Conservation (phyloP, 2,888 invertebrate species). For the Sinhomidia bicolor region DNA sequence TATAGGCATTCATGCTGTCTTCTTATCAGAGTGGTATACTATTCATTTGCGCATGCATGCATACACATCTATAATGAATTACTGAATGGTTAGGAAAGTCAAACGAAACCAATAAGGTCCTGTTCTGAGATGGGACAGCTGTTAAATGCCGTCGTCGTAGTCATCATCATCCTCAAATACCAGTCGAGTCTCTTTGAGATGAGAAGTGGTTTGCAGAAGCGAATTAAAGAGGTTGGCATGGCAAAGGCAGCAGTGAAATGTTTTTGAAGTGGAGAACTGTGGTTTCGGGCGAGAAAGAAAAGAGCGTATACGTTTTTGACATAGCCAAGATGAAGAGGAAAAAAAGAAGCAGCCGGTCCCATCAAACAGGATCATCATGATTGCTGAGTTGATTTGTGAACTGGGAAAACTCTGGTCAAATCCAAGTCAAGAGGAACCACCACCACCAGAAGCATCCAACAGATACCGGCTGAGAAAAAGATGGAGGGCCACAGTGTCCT, state of each 20-base stretch:
- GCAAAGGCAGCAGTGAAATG: constrained; percentile 1
- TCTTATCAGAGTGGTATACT: not conserved
- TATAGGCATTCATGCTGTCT: too few species aligned
- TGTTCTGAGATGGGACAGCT: constrained; percentile 72
- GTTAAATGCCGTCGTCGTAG: constrained; percentile 52
- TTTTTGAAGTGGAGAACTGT: constrained; percentile 22
- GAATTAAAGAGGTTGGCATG: not conserved
- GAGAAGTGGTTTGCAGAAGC: constrained; percentile 44
- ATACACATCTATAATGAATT: constrained; percentile 36
- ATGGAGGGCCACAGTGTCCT: constrained; percentile 3
- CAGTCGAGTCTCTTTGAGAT: constrained; percentile 49
- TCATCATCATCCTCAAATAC: constrained; percentile 49
- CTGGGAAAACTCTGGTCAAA: constrained; percentile 68
- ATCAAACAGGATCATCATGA: constrained; percentile 75
- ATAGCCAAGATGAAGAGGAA: constrained; percentile 3
- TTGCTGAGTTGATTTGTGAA: constrained; percentile 74
- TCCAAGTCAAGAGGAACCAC: constrained; percentile 49
- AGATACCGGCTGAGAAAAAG: constrained; percentile 48
- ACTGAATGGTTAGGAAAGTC: constrained; percentile 9
- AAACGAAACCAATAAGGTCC: constrained; percentile 70
- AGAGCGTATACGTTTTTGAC: constrained; percentile 43
- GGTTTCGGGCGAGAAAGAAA: constrained; percentile 24
- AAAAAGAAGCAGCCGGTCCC: constrained; percentile 72
- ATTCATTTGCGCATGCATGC: not conserved
- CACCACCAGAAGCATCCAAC: constrained; percentile 43